Percentiles rank a stretch among this genome's conserved stretches.
Evolutionary conservation across 2,113 vertebrate genomes (phyloP).

Genomic region (Urocolius indicus): DNA sequence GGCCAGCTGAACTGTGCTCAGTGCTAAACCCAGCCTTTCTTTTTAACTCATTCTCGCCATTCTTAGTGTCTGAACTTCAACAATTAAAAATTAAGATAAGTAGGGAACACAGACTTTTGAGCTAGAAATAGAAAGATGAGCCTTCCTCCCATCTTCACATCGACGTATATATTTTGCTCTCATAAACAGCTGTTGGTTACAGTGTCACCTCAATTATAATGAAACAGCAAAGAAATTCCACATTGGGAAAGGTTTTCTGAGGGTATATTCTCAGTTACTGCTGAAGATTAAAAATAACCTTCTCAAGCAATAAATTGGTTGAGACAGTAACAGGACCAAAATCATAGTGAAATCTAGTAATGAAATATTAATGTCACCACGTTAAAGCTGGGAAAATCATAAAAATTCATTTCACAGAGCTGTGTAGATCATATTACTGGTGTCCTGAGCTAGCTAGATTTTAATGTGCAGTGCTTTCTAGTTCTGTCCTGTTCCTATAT

Average conservation of each 20-base stretch:
- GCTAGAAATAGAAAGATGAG: neutral
- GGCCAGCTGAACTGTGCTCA: neutral
- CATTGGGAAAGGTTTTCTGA: conserved; percentile 59
- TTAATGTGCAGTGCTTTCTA: neutral
- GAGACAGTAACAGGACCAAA: conserved; percentile 69
- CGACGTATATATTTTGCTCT: conserved; percentile 2
- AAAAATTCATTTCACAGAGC: conserved; percentile 64
- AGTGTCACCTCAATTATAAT: conserved; percentile 33
- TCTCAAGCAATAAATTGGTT: conserved; percentile 72
- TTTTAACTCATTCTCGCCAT: neutral
- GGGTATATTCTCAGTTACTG: conserved; percentile 58
- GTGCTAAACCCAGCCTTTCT: neutral
- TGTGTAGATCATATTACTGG: neutral
- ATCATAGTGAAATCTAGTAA: conserved; percentile 68
- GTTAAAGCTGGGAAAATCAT: conserved; percentile 60
- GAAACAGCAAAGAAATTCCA: conserved; percentile 45
- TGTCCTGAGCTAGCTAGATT: conserved; percentile 14
- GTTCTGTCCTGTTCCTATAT: neutral
- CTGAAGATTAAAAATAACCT: conserved; percentile 70
- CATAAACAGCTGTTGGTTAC: conserved; percentile 32
- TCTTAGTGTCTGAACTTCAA: neutral
- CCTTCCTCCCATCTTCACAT: neutral
- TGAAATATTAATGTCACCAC: conserved; percentile 72
- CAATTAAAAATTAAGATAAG: conserved; percentile 6
- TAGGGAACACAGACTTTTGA: neutral